Evolutionary conservation across 1,140 invertebrate genomes (phyloP), one percentile per base, ranked within the genome.

Genomic region (Drosophila biarmipes): DNA sequence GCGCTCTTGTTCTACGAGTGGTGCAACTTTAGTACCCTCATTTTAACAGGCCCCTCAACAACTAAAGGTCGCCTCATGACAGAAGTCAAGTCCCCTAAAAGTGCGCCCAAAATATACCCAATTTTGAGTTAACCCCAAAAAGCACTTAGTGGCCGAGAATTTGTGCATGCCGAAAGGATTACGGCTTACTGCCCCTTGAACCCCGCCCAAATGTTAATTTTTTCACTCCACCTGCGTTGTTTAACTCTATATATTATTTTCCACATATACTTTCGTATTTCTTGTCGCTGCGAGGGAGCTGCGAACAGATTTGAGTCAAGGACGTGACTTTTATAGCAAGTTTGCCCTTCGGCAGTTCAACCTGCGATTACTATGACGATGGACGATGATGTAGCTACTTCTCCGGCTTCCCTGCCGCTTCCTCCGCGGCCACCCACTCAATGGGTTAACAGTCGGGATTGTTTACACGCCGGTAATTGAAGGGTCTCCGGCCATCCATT

Each of bases 271-370:
- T 35, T 43, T 46, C 29, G 21, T 48, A 40, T 80, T 59, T 69
- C 37, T 40, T 76, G 53, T 55, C 34, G 46, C 68, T 42, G 51
- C 42, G 56, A 57, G 53, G 31, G 69, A 45, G 48, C 48, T 46
- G 61, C 52, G 21, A 58, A 76, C 77, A 73, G 79, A 84, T 84
- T 84, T 72, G 57, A 84, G 80, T 85, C 80, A 84, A 84, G 80
- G 80, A 85, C 80, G 80, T 85, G 80, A 84, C 81, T 84, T 84
- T 84, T 68, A 80, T 85, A 64, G 80, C 76, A 84, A 84, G 72
- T 80, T 73, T 72, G 80, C 76, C 80, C 80, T 84, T 85, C 71
- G 76, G 56, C 76, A 68, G 66, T 55, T 69, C 49, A 55, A 67
- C 48, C 35, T 51, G 40, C 37, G 62, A 66, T 43, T 14, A 31